These are phyloP conservation scores for Aldabrachelys gigantea DNA, from an alignment of 2,113 vertebrate species.

Conservation along the genomic window DNA sequence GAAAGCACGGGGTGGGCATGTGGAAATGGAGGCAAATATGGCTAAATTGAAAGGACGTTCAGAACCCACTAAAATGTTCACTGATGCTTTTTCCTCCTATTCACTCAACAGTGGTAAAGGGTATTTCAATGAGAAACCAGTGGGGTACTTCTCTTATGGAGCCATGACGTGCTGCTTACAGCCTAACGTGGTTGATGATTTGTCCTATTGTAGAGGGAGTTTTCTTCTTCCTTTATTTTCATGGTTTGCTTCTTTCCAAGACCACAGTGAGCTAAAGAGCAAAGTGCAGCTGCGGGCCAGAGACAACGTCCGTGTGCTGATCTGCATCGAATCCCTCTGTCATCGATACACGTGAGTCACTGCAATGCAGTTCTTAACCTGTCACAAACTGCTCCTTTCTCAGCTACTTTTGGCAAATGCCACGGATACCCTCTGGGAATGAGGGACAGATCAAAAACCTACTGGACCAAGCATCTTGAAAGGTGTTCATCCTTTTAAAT, in stretches of 20 bases:
- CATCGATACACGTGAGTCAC: slow-evolving; percentile 89
- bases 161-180: background rate
- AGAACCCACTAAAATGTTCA: background rate
- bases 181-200: background rate
- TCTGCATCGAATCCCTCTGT: slow-evolving; percentile 96
- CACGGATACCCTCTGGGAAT: background rate
- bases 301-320: slow-evolving; percentile 88
- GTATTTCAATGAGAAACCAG: background rate
- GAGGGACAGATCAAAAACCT: background rate
- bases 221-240: background rate
- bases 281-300: slow-evolving; percentile 85
- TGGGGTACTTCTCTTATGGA: background rate
- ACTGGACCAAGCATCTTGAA: background rate
- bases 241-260: slow-evolving; percentile 59
- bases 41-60: background rate
- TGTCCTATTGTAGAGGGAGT: accelerated
- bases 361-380: accelerated
- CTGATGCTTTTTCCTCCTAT: background rate
- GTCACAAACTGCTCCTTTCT: background rate
- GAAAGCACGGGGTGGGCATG: background rate
- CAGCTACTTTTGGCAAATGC: background rate
- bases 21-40: background rate
- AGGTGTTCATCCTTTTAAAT: background rate
- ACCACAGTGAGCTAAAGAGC: slow-evolving; percentile 90
- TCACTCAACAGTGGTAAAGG: background rate